Evolutionary conservation across 37 sponge, comb jelly and placozoan species (phyloP).

Genomic region (Ianthella basta): DNA sequence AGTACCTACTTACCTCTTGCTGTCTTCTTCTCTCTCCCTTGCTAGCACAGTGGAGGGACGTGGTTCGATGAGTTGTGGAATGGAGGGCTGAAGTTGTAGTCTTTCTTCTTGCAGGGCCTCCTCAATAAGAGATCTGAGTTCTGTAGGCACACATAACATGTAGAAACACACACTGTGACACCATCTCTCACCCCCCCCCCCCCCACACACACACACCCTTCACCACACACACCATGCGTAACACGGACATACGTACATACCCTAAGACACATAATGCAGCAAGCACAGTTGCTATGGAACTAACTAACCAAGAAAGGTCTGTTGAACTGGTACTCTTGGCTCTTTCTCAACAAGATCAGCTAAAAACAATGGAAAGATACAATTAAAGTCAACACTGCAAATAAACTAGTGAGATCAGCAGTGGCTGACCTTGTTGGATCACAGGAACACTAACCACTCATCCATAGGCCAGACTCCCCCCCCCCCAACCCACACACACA

Average conservation of each 20-base stretch:
- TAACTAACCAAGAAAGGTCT: not conserved
- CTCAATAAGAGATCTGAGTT: slow-evolving; percentile 4
- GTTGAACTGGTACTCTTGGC: slow-evolving; percentile 10
- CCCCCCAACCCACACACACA: too few species aligned
- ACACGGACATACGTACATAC: not conserved
- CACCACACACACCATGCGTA: not conserved
- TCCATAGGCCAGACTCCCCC: too few species aligned
- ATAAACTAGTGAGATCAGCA: too few species aligned
- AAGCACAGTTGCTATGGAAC: too few species aligned
- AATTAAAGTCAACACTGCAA: too few species aligned
- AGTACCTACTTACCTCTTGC: slow-evolving; percentile 18
- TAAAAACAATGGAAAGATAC: not conserved
- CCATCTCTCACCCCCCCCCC: too few species aligned
- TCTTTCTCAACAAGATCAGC: not conserved
- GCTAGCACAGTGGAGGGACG: not conserved
- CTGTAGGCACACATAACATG: not conserved
- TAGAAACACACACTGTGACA: not conserved
- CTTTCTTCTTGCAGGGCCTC: slow-evolving; percentile 7
- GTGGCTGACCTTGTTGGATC: too few species aligned
- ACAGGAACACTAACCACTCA: too few species aligned
- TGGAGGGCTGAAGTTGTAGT: not conserved
- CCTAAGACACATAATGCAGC: too few species aligned
- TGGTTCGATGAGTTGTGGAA: not conserved
- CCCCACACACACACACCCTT: too few species aligned
- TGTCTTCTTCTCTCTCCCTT: slow-evolving; percentile 9